Conservation (phyloP, 1,140 invertebrate species). For the Phocides pigmalion region DNA sequence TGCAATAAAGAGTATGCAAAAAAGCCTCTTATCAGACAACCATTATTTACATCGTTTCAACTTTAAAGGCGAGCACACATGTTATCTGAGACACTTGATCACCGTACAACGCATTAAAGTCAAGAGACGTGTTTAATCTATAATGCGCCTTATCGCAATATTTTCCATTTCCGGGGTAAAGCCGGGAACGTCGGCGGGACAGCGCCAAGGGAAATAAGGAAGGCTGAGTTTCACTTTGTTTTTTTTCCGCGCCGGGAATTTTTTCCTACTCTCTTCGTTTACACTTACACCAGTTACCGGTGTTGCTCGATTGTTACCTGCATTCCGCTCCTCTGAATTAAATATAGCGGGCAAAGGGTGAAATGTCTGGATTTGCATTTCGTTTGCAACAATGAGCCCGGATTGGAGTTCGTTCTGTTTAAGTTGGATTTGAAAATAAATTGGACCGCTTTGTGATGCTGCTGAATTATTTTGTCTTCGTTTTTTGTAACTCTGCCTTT, state of each 20-base stretch:
- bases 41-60: constrained; percentile 70
- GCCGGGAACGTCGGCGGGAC: constrained; percentile 67
- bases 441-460: constrained; percentile 20
- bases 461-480: constrained; percentile 16
- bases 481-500: constrained; percentile 24
- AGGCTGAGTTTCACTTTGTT: constrained; percentile 80
- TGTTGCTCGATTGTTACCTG: constrained; percentile 79
- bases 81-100: constrained; percentile 58
- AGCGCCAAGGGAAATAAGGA: constrained; percentile 82
- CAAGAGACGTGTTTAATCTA: constrained; percentile 77
- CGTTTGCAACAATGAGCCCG: constrained; percentile 67
- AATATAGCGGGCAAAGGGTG: constrained; percentile 77
- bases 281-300: constrained; percentile 79
- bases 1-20: constrained; percentile 55
- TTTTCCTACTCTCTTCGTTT: constrained; percentile 79
- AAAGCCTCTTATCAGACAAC: constrained; percentile 51
- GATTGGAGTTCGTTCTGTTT: constrained; percentile 61
- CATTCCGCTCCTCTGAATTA: constrained; percentile 74
- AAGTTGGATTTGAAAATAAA: constrained; percentile 52
- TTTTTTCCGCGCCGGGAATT: constrained; percentile 65
- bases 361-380: constrained; percentile 79
- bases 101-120: constrained; percentile 63
- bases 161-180: constrained; percentile 79
- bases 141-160: constrained; percentile 83
- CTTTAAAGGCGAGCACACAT: constrained; percentile 51